Evolutionary conservation across 2,888 invertebrate genomes (phyloP), one percentile per base, ranked within the genome.

Genomic region (Iselma pallidipennis): DNA sequence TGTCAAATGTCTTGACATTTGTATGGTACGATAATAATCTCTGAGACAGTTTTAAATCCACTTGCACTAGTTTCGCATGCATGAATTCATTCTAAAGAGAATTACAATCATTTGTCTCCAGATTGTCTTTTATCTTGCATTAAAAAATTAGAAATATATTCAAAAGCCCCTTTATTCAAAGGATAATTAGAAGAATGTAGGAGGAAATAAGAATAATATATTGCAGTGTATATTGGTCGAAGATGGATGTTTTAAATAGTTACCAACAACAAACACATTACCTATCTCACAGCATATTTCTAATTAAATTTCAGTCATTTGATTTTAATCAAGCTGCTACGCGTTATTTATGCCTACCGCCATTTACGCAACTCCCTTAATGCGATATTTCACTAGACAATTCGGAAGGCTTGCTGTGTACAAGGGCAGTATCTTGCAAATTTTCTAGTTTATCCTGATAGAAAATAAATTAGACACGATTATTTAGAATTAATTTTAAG

Each of bases 21-120:
- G 76, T 76, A 73, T 69, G 62, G 69, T 49, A 58, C 61, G 76
- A 76, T 76, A 74, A 75, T 73, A 75, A 76, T 75, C 75, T 72
- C 62, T 49, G 67, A 59, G 70, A 72, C 71, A 71, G 71, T 71
- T 70, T 71, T 69, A 70, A 72, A 73, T 72, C 68, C 65, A 68
- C 66, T 64, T 53, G 59, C 59, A 70, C 68, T 71, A 70, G 70
- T 71, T 69, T 69, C 61, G 69, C 70, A 70, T 71, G 70, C 70
- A 70, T 68, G 68, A 68, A 68, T 67, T 67, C 67, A 60, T 64
- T 68, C 55, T 65, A 49, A n/a, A 54, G 56, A 63, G 66, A 73
- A 73, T 72, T 72, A 70, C 67, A 63, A 57, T 63, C 69, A 72
- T 73, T 70, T 71, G 66, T 70, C 61, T 65, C 10, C 16, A 37